Conservation (phyloP, 2,113 vertebrate species). For the Eulacestoma nigropectus region DNA sequence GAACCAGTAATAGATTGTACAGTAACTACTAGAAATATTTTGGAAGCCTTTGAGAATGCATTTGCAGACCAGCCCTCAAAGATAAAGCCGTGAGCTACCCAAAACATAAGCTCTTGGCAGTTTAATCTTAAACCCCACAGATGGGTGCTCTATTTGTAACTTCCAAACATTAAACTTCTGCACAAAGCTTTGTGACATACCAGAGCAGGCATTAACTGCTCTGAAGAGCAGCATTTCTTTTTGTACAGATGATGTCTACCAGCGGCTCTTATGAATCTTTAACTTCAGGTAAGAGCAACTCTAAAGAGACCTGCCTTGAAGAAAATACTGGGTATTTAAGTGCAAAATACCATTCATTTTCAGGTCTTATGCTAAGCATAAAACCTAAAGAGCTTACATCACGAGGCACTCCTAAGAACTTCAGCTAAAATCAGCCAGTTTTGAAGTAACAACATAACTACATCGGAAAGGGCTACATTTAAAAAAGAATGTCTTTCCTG, state of each 20-base stretch:
- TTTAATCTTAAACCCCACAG: neutral
- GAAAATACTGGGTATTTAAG: neutral
- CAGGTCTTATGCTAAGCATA: neutral
- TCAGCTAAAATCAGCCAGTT: neutral
- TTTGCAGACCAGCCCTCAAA: neutral
- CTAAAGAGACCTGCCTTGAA: neutral
- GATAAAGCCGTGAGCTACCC: neutral
- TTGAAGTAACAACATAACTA: neutral
- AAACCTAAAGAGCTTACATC: neutral
- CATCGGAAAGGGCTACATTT: neutral
- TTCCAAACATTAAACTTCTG: neutral
- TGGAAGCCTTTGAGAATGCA: neutral
- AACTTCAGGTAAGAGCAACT: neutral
- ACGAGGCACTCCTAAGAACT: neutral
- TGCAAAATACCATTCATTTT: neutral
- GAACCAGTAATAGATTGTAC: neutral
- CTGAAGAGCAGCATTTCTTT: neutral
- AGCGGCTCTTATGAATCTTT: neutral
- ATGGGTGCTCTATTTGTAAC: neutral
- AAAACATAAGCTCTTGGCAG: neutral
- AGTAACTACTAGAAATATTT: neutral
- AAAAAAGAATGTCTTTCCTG: neutral
- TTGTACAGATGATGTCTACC: neutral
- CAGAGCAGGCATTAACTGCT: neutral
- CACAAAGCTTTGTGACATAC: neutral